These are phyloP conservation scores for Brenthis ino DNA, from an alignment of 2,888 invertebrate genomes.

Conservation along the genomic window DNA sequence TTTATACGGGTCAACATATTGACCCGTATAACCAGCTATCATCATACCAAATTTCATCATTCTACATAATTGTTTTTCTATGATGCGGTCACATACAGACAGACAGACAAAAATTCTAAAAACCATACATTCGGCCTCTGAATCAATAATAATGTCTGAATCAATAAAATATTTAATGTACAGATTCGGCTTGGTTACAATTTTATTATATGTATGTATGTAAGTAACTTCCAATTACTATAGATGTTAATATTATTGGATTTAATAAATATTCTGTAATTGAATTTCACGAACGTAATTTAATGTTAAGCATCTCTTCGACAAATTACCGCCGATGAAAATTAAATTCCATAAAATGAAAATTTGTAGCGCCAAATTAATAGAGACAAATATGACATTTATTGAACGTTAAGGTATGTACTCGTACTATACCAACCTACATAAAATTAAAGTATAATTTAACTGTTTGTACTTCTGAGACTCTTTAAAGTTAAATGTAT, in stretches of 20 bases:
- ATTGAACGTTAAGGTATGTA: constrained; percentile 9
- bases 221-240: constrained; percentile 1
- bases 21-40: too few relatives aligned
- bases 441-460: background rate
- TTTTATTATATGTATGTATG: background rate
- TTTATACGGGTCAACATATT: too few relatives aligned
- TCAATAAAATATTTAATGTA: too few relatives aligned
- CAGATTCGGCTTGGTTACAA: too few relatives aligned
- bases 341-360: constrained; percentile 23
- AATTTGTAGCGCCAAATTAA: constrained; percentile 25
- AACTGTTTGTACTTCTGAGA: background rate
- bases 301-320: constrained; percentile 17
- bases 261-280: constrained; percentile 16
- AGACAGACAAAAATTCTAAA: too few relatives aligned
- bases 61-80: too few relatives aligned
- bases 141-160: too few relatives aligned
- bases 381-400: constrained; percentile 13
- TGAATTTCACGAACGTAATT: constrained; percentile 21
- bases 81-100: too few relatives aligned
- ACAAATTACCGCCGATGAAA: constrained; percentile 18
- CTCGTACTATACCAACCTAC: background rate
- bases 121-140: too few relatives aligned
- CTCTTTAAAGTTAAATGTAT: background rate
- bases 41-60: too few relatives aligned
- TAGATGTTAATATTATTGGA: background rate